These are phyloP conservation scores for Nymphalis polychloros DNA, from an alignment of 2,888 invertebrate genomes.

Conservation along the genomic window DNA sequence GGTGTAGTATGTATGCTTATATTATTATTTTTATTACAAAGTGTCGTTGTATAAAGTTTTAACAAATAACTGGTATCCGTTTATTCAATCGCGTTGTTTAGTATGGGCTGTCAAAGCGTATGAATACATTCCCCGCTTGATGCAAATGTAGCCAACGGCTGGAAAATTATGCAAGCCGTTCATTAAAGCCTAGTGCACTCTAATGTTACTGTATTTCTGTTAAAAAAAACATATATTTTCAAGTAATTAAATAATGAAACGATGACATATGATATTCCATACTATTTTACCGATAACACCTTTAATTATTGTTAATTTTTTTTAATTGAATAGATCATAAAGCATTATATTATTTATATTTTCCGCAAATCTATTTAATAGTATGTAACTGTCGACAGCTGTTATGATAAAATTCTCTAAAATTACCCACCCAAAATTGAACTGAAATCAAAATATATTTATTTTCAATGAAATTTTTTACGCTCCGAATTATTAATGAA, in stretches of 20 bases:
- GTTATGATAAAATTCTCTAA: background rate
- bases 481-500: too few relatives aligned
- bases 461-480: background rate
- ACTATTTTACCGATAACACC: too few relatives aligned
- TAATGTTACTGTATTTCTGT: background rate
- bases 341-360: too few relatives aligned
- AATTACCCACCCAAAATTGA: background rate
- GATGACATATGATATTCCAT: too few relatives aligned
- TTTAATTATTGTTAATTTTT: too few relatives aligned
- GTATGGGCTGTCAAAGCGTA: conserved; percentile 25
- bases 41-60: background rate
- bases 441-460: background rate
- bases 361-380: too few relatives aligned
- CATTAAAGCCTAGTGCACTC: conserved; percentile 12
- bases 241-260: too few relatives aligned
- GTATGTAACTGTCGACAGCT: too few relatives aligned
- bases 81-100: background rate
- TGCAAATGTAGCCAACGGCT: conserved; percentile 27
- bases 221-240: too few relatives aligned
- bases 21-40: background rate
- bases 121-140: conserved; percentile 25
- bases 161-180: conserved; percentile 29
- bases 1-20: background rate
- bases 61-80: background rate
- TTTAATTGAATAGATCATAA: too few relatives aligned